Evolutionary conservation across 2,113 vertebrate species (phyloP), one percentile per base, ranked within the genome.

Genomic region (Carassius carassius): DNA sequence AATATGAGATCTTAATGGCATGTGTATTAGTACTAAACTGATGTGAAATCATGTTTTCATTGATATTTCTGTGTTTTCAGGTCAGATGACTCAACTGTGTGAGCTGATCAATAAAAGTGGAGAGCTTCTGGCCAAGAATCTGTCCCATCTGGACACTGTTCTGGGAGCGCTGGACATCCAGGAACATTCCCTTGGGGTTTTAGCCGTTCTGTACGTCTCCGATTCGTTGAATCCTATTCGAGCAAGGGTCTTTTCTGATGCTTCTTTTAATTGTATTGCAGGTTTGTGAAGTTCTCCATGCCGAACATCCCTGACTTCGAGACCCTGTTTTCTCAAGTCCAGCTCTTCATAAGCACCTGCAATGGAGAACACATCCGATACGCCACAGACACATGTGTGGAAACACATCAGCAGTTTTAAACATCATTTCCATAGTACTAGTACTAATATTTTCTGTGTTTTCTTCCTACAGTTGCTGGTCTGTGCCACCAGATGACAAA

Each of bases 241-340:
- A 16, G 35, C 23, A 54, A 16, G n/a, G 54, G 3, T 14, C 1
- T 56, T 58, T 8, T 1, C 8, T n/a, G 29, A 29, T 29, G 29
- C 29, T 29, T 29, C 35, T 29, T 70, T 73, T 75, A 7, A 23
- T 25, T 35, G 41, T 65, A 47, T 87, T 91, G 23, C 88, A 99
- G 98, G 94, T 99, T 99, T 93, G 98, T 99, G 91, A 99, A 99
- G 95, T 99, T 99, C 94, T 99, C 98, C 92, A 99, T 99, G 98
- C 98, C 98, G 95, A 99, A 96, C 94, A 97, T 99, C 95, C 98
- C 98, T 84, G 98, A 99, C 93, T 99, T 99, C 86, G 98, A 99
- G 95, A 99, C 97, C 0, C 93, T 99, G 86, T 99, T 99, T 94
- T 99, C 98, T 73, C 98, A 99, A 94, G 97, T 99, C 91, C 98